Evolutionary conservation across 2,888 invertebrate species (phyloP).

Genomic region (Ectemnius lituratus): DNA sequence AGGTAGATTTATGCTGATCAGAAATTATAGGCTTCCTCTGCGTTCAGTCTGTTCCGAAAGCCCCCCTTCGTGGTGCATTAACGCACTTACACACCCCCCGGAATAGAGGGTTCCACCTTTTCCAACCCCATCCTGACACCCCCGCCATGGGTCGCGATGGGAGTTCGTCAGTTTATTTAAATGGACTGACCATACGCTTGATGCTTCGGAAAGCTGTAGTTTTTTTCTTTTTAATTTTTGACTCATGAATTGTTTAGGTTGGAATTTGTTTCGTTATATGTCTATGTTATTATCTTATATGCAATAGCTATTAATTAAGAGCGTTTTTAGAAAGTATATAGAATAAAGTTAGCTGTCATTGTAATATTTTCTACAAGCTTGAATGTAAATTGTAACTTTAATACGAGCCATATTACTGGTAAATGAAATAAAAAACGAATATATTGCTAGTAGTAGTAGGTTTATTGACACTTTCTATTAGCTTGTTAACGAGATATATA

Average conservation of each 20-base stretch:
- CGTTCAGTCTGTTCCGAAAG: conserved; percentile 44
- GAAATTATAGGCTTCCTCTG: conserved; percentile 61
- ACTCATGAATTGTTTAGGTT: too few species aligned
- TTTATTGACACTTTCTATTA: neutral
- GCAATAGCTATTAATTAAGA: too few species aligned
- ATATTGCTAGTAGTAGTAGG: neutral
- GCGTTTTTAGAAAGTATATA: too few species aligned
- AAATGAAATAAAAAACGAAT: neutral
- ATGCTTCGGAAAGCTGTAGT: conserved; percentile 69
- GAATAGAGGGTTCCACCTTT: neutral
- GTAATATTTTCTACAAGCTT: too few species aligned
- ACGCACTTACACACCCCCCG: conserved; percentile 29
- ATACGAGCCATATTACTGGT: neutral
- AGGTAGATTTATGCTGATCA: conserved; percentile 64
- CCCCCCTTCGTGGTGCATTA: conserved; percentile 56
- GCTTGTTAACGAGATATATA: neutral
- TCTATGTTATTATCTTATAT: too few species aligned
- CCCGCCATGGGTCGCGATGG: neutral
- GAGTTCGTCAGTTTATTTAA: conserved; percentile 54
- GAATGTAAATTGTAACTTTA: too few species aligned
- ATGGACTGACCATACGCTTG: conserved; percentile 56
- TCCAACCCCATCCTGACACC: too few species aligned
- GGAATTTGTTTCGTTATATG: too few species aligned
- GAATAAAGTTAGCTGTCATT: too few species aligned
- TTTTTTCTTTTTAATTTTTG: conserved; percentile 65